phyloP scores from a whole-genome alignment of 2,888 invertebrate species.

The Xestia rhomboidea region DNA sequence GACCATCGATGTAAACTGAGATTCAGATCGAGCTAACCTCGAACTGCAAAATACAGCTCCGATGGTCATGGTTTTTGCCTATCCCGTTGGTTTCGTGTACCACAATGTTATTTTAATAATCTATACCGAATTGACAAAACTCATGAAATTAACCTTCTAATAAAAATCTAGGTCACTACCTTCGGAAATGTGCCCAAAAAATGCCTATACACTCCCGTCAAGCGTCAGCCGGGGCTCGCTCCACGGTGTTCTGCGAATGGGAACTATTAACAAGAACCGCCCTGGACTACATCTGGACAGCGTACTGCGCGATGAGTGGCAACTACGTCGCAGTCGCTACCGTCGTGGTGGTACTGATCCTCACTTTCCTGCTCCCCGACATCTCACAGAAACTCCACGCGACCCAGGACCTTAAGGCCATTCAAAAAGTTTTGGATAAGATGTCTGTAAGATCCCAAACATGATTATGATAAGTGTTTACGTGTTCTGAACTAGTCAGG shows the following conservation, averaged over 20 bases:
- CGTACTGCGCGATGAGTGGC: conserved; percentile 66
- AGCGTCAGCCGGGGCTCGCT: neutral
- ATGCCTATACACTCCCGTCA: neutral
- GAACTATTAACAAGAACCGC: conserved; percentile 47
- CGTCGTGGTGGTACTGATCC: conserved; percentile 73
- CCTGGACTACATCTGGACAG: conserved; percentile 63
- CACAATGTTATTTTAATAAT: neutral
- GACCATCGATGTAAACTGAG: neutral
- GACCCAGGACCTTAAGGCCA: conserved; percentile 75
- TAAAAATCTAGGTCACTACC: conserved; percentile 43
- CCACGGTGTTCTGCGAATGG: conserved; percentile 29
- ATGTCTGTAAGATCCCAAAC: conserved; percentile 75
- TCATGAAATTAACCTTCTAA: neutral
- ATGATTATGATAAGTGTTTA: neutral
- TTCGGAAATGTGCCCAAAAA: conserved; percentile 12
- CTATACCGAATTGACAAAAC: neutral
- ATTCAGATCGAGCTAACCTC: neutral
- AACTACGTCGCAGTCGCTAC: conserved; percentile 74
- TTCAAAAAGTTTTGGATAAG: conserved; percentile 76
- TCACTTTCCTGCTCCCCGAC: conserved; percentile 79
- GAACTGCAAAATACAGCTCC: neutral
- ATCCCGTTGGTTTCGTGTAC: neutral
- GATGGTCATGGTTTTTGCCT: neutral
- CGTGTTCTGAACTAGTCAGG: neutral
- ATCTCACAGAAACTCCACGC: conserved; percentile 77